Percentiles rank a stretch among this genome's conserved stretches.
phyloP scores from a whole-genome alignment of 35 echinoderm and acorn worm genomes.

The Stichopus chloronotus region DNA sequence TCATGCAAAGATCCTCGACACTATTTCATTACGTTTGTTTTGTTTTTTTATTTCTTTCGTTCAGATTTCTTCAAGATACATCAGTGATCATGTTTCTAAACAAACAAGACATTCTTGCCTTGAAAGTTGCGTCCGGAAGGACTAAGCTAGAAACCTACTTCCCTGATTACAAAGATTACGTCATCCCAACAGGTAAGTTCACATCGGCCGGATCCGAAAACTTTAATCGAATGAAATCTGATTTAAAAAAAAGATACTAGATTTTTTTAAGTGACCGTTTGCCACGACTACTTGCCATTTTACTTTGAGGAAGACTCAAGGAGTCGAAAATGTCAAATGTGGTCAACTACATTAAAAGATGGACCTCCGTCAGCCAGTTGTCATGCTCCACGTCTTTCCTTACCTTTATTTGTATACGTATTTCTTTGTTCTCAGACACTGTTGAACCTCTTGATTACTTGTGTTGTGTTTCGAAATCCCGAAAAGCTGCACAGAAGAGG shows the following conservation, averaged over 20 bases:
- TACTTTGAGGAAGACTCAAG: too few relatives aligned
- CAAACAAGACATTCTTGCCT: conserved; percentile 92
- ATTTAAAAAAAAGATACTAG: background rate
- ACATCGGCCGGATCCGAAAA: background rate
- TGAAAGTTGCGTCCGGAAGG: conserved; percentile 78
- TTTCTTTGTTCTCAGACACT: background rate
- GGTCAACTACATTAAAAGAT: too few relatives aligned
- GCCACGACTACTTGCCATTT: too few relatives aligned
- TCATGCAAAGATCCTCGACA: too few relatives aligned
- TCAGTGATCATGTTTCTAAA: conserved; percentile 95
- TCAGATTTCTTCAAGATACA: conserved; percentile 84
- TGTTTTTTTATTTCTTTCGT: background rate
- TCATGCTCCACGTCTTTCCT: background rate
- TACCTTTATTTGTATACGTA: background rate
- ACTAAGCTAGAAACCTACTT: conserved; percentile 75
- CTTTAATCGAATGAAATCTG: background rate
- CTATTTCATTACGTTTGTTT: background rate
- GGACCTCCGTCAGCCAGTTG: background rate
- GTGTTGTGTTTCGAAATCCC: conserved; percentile 23
- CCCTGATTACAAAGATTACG: conserved; percentile 74
- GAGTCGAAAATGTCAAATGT: too few relatives aligned
- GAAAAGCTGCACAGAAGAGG: background rate
- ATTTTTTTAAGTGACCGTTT: too few relatives aligned
- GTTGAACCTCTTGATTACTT: background rate
- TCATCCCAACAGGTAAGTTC: conserved; percentile 65